Base-by-base conservation (phyloP, 2,797 vertebrate genomes). In the Scolopax rusticola region DNA sequence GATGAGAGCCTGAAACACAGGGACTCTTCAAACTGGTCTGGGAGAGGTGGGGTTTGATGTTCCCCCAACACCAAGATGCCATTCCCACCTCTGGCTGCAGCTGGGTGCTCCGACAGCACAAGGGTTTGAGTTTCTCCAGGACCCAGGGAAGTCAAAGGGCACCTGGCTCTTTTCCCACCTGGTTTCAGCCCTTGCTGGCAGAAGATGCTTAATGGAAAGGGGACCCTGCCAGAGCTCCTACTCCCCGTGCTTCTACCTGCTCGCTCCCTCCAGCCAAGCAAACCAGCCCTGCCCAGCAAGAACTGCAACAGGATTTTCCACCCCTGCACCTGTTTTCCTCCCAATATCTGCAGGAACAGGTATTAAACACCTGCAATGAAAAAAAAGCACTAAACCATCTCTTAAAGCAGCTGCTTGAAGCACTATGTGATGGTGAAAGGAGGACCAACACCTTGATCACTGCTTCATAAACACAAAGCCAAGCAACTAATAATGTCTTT, bases 311-410 rank as follows among this genome's bases (percentile, higher is more conserved):
- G 57, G 23, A 48, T 70, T 77, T 69, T 74, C 43, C 13, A 61
- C 1, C 12, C 27, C 30, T 13, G 8, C 23, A 69, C 33, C 28
- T 1, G 0, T 40, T 68, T 30, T 2, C 7, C 17, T 45, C 33
- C 53, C 6, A 57, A 0, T 65, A 61, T 36, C 81, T 79, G 75
- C 75, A 79, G 33, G n/a, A 79, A 75, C 4, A 33, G 43, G 6
- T 8, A 54, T 12, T 6, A 12, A 87, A 76, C 18, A 89, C 33
- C 36, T n/a, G 33, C 64, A 86, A 60, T 18, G 51, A 54, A 56
- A 73, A 51, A 45, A 20, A 56, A 68, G 38, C 38, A 20, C 38
- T 30, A 11, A 82, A 51, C 9, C 48, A 12, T 4, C 56, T 56
- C 70, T 20, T 28, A 32, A 33, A 18, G 63, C 1, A 48, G 23